A percentile compares a stretch with the other conserved stretches of the same genome.
phyloP scores from a whole-genome alignment of 2,113 vertebrate genomes.

The Nycticryphes semicollaris region DNA sequence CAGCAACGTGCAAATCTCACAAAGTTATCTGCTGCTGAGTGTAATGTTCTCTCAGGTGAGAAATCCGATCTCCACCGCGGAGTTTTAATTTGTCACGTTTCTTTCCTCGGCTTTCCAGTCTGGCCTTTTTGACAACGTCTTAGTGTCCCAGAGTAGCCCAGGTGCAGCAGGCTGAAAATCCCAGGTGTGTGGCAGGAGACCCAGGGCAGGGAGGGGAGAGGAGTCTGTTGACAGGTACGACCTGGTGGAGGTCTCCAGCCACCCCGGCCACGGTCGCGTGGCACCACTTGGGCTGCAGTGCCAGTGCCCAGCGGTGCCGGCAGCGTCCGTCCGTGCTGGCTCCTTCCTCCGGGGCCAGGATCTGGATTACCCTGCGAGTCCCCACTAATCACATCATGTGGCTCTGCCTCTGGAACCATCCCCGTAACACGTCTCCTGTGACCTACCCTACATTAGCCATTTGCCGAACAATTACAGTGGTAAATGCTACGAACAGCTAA shows the following conservation, averaged over 20 bases:
- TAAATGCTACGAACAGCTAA: conserved; percentile 23
- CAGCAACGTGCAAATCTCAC: background rate
- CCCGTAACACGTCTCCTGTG: background rate
- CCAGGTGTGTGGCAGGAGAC: rapidly evolving
- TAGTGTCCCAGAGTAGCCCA: background rate
- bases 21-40: background rate
- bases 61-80: background rate
- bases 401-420: background rate
- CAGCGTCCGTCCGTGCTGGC: background rate
- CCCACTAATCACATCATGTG: background rate
- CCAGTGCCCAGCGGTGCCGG: rapidly evolving
- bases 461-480: background rate
- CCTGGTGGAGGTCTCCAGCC: rapidly evolving
- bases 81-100: background rate
- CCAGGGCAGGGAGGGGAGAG: background rate
- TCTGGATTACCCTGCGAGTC: background rate
- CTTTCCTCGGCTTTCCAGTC: background rate
- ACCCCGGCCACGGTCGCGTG: rapidly evolving
- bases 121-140: rapidly evolving
- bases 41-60: background rate
- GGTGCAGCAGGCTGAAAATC: background rate
- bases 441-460: background rate
- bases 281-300: background rate
- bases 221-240: background rate
- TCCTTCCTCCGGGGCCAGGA: background rate